Base-by-base conservation (phyloP, 2,113 vertebrate species). In the Serinus canaria region DNA sequence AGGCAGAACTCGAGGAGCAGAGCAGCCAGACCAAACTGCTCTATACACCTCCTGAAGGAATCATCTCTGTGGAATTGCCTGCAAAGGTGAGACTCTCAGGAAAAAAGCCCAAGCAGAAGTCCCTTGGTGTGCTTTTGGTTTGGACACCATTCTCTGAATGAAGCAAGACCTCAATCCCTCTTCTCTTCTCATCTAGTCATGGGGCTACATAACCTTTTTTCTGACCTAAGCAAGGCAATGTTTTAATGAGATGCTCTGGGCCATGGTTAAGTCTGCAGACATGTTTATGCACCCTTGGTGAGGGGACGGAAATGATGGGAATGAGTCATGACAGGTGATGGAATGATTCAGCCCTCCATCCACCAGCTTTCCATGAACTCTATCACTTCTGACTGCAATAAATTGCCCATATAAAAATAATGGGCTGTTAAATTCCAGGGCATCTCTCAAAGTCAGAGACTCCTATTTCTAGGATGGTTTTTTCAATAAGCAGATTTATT, bases 271-370 rank as follows among this genome's bases (percentile, higher is more conserved):
- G 86, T 43, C 62, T 90, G 73, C 93, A 96, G 95, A 93, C 89
- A 41, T 53, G 86, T 95, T 96, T 97, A 87, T 75, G 87, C 56
- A 91, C 89, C 91, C 80, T 96, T 79, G 13, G 25, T 52, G 89
- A 91, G 91, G 83, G 41, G 95, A 90, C 2, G 4, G 94, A 94
- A 94, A 95, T 83, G 92, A 96, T 82, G 92, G 69, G 92, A 95
- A 94, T 97, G 96, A 96, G 91, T 96, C 95, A 97, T 96, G 95
- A 96, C 94, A 96, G 92, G 83, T 93, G 95, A 97, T 95, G 91
- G 96, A 96, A 96, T 88, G 92, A 96, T 95, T 97, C 88, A 94
- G 76, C 80, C 92, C 92, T 82, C 73, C 80, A 94, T 90, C 92
- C 62, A 83, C 86, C 41, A 6, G 7, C 69, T 94, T 89, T 92